These are phyloP conservation scores for Drosophila neonasuta DNA, from an alignment of 2,888 invertebrate species.

Conservation along the genomic window DNA sequence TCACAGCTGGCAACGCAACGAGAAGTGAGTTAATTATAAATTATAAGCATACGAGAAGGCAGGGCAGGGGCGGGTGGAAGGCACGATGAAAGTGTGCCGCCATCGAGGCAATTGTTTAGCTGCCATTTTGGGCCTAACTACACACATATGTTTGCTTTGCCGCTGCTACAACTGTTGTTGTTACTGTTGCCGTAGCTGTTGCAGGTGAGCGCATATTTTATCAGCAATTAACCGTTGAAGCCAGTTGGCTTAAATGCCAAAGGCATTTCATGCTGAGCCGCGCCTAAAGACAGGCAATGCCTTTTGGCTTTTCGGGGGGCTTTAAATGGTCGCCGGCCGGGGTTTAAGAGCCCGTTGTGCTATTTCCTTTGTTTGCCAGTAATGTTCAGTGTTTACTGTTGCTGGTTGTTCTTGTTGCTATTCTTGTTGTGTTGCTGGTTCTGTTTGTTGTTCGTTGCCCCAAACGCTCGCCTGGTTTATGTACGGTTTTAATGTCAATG, in stretches of 20 bases:
- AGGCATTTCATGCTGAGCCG: conserved; percentile 21
- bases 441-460: conserved; percentile 7
- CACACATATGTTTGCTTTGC: conserved; percentile 35
- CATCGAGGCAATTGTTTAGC: conserved; percentile 14
- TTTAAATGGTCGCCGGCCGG: conserved; percentile 35
- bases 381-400: conserved; percentile 10
- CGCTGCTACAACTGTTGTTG: conserved; percentile 13
- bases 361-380: conserved; percentile 15
- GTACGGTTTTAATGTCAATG: conserved; percentile 63
- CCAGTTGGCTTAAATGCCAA: conserved; percentile 44
- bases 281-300: conserved; percentile 38
- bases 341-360: conserved; percentile 27
- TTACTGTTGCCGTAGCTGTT: conserved; percentile 11
- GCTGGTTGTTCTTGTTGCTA: background rate
- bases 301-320: conserved; percentile 28
- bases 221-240: conserved; percentile 64
- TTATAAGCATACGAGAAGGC: conserved; percentile 35
- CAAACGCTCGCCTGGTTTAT: conserved; percentile 51
- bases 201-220: conserved; percentile 58
- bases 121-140: conserved; percentile 7
- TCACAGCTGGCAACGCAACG: conserved; percentile 41
- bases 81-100: conserved; percentile 37
- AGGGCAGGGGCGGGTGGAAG: conserved; percentile 5
- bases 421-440: background rate
- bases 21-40: conserved; percentile 66